Evolutionary conservation across 2,113 vertebrate genomes (phyloP).

Genomic region (human (Homo sapiens)): DNA sequence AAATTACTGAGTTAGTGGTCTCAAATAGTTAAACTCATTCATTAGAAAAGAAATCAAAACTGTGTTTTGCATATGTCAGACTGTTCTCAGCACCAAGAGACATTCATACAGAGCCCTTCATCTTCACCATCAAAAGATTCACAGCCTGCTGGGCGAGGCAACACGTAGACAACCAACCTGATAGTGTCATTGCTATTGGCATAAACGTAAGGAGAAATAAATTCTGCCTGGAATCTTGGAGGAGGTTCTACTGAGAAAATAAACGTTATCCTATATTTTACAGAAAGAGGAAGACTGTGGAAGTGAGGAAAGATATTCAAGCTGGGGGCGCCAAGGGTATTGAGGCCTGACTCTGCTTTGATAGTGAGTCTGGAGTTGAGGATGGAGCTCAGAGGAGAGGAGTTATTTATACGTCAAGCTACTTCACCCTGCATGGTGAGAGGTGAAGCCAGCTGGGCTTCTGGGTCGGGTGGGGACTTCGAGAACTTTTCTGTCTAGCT

Average conservation of each 20-base stretch:
- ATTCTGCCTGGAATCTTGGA: neutral
- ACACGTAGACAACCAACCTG: rapidly evolving
- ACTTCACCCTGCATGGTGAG: rapidly evolving
- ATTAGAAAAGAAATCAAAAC: neutral
- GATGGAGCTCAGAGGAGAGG: neutral
- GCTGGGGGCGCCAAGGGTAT: neutral
- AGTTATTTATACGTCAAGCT: neutral
- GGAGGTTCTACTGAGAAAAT: neutral
- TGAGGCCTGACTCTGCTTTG: neutral
- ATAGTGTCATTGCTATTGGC: rapidly evolving
- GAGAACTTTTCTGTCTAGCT: too few relatives aligned
- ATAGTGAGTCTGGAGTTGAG: too few relatives aligned
- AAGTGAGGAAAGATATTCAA: neutral
- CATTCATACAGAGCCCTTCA: too few relatives aligned
- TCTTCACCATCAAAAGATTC: neutral
- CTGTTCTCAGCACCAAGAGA: neutral
- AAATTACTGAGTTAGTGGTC: neutral
- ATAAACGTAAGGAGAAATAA: neutral
- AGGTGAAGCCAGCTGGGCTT: too few relatives aligned
- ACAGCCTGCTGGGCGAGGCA: neutral
- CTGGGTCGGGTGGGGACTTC: too few relatives aligned
- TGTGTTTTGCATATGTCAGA: neutral
- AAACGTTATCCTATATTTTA: neutral
- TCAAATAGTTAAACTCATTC: neutral
- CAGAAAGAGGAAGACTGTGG: neutral